Conservation (phyloP, 64 coral and sea anemone genomes). For the Stichodactyla helianthus region DNA sequence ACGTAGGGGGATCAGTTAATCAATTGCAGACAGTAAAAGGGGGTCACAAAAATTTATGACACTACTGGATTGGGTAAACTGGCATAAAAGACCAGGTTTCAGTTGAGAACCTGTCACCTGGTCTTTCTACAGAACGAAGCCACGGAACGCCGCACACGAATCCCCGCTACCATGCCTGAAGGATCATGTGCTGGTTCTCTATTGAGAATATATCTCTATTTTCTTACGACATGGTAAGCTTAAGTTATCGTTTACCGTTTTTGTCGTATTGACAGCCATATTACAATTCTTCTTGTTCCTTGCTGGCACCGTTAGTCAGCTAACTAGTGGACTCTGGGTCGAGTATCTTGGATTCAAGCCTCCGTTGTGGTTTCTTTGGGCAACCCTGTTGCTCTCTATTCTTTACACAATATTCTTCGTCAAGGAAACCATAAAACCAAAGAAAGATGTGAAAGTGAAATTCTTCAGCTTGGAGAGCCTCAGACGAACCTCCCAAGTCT, state of each 20-base stretch:
- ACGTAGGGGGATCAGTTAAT: too few species aligned
- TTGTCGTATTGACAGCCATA: constrained; percentile 26
- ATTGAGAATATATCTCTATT: too few species aligned
- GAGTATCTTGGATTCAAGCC: constrained; percentile 62
- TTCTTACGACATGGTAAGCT: too few species aligned
- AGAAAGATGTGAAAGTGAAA: not conserved
- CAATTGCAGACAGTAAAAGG: too few species aligned
- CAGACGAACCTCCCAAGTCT: constrained; percentile 29
- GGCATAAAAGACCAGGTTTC: too few species aligned
- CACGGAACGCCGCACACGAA: too few species aligned
- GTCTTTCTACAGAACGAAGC: too few species aligned
- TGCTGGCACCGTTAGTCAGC: constrained; percentile 73
- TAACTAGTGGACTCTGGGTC: constrained; percentile 80
- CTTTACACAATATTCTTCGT: constrained; percentile 63
- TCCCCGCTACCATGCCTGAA: too few species aligned
- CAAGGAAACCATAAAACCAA: constrained; percentile 35
- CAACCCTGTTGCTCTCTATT: constrained; percentile 26
- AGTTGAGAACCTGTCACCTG: too few species aligned
- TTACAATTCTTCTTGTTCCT: constrained; percentile 63
- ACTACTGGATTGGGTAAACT: too few species aligned
- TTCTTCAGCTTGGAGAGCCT: constrained; percentile 71
- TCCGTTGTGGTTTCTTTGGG: constrained; percentile 63
- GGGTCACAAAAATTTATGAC: too few species aligned
- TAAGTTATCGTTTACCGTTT: not conserved
- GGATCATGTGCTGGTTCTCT: too few species aligned